Evolutionary conservation across 2,888 invertebrate genomes (phyloP).

Genomic region (Caenorhabditis doughertyi): DNA sequence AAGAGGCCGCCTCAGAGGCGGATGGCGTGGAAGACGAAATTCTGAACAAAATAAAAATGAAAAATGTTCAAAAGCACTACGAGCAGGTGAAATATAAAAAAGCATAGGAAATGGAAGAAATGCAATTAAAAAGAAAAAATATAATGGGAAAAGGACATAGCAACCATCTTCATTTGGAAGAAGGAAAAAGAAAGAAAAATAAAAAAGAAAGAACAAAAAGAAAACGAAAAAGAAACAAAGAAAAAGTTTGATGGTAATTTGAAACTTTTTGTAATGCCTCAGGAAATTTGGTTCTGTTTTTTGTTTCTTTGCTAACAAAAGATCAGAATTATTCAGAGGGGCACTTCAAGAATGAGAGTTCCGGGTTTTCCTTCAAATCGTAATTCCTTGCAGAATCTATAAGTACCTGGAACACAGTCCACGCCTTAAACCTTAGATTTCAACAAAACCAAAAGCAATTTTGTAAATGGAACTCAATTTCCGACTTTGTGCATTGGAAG

Average conservation of each 20-base stretch:
- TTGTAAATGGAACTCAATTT: background rate
- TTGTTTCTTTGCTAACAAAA: conserved; percentile 5
- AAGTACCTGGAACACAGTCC: too few species aligned
- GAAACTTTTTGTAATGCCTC: conserved; percentile 7
- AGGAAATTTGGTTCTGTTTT: conserved; percentile 16
- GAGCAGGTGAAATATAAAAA: conserved; percentile 23
- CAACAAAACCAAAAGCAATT: conserved; percentile 1
- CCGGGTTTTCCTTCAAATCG: too few species aligned
- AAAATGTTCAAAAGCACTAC: conserved; percentile 6
- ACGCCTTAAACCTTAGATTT: too few species aligned
- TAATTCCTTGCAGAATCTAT: too few species aligned
- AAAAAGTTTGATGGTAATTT: conserved; percentile 19
- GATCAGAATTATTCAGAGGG: too few species aligned
- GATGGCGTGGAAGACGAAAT: conserved; percentile 41
- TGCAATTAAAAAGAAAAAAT: conserved; percentile 10
- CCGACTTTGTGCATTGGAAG: too few species aligned
- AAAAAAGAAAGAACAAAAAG: conserved; percentile 20
- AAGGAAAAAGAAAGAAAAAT: background rate
- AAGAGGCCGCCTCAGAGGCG: conserved; percentile 24
- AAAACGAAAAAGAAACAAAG: conserved; percentile 13
- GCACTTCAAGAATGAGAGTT: too few species aligned
- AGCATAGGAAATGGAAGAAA: conserved; percentile 4
- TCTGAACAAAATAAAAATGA: conserved; percentile 18
- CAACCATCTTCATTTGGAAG: conserved; percentile 29
- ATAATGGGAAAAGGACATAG: conserved; percentile 12